These are phyloP conservation scores for Trachops cirrhosus DNA, from an alignment of 2,797 vertebrate species.

Conservation along the genomic window DNA sequence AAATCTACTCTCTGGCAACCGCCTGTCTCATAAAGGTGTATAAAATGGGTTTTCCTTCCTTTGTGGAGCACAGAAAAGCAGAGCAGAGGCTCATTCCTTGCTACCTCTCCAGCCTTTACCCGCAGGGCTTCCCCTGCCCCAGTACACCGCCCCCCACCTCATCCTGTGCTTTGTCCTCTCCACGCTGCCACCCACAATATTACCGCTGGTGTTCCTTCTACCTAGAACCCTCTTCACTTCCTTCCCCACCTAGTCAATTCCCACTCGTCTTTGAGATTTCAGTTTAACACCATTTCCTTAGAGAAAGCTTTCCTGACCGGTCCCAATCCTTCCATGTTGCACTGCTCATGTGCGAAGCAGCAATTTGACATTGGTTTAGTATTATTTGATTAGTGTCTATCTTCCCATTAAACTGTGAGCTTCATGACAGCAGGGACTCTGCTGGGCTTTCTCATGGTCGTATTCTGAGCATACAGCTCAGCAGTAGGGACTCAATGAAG, in stretches of 20 bases:
- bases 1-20: background rate
- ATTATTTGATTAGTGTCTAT: background rate
- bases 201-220: background rate
- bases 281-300: background rate
- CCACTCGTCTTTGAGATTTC: background rate
- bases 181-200: fast-evolving
- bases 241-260: background rate
- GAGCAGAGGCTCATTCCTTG: background rate
- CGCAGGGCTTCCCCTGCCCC: background rate
- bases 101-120: fast-evolving
- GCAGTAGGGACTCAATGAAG: background rate
- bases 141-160: too few relatives aligned
- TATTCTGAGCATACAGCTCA: background rate
- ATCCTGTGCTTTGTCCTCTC: background rate
- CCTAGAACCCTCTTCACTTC: background rate
- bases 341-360: fast-evolving
- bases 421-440: background rate
- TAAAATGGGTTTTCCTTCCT: background rate
- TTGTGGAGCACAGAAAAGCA: background rate
- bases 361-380: background rate
- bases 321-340: background rate
- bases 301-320: background rate
- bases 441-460: background rate
- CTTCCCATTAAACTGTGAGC: background rate
- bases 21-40: background rate